Base-by-base conservation (phyloP, 2,113 vertebrate species). In the Illadopsis cleaveri region DNA sequence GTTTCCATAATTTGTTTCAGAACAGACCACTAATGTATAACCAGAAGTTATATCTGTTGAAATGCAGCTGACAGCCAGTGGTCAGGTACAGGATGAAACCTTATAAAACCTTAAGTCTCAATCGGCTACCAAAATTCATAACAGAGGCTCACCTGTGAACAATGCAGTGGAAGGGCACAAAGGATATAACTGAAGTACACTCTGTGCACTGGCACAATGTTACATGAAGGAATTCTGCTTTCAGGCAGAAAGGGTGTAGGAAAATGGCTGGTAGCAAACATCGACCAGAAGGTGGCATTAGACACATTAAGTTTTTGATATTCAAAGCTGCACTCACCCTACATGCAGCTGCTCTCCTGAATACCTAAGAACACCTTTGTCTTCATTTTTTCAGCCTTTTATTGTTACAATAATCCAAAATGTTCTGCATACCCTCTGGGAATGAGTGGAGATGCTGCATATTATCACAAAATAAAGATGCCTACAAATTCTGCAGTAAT, bases 211-310 rank as follows among this genome's bases (percentile, higher is more conserved):
- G 82, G 23, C 60, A 90, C 47, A 60, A 54, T 40, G 45, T 40
- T 25, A 25, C 3, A 76, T 1, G 35, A 72, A 88, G 48, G 47
- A 88, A 56, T 73, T 69, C 45, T 48, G 56, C 54, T 69, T 76
- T 81, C 54, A 77, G 45, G 78, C 72, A 51, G 66, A 84, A 22
- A 5, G 24, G 31, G 8, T 54, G 56, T 25, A 91, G 66, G 62
- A 82, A 93, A 94, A 84, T 16, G 18, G 45, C 51, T 76, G 92
- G 54, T 73, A 84, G 78, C 91, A 92, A 94, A 95, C 58, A 85
- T 30, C 0, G 73, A 78, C 97, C 97, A 97, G 97, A 96, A 97
- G 97, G 93, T 97, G 97, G 97, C 97, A 94, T 95, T 94, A 96
- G 73, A 85, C 83, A 94, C 97, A 97, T 91, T 65, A 95, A 68